Conservation (phyloP, 2,888 invertebrate genomes). For the Laothoe populi region DNA sequence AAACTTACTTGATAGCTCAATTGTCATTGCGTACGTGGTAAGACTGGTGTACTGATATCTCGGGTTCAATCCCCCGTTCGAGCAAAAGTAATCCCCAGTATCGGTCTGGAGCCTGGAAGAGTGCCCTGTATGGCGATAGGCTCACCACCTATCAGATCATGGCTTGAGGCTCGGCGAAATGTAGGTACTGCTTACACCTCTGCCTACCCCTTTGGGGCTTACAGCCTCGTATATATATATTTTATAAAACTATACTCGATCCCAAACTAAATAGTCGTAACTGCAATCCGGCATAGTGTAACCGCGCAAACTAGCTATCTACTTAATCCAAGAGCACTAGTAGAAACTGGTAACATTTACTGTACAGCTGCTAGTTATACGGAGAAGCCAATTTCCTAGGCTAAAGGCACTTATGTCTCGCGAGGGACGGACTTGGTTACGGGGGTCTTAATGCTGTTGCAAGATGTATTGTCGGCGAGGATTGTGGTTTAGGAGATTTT, state of each 20-base stretch:
- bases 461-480: not conserved
- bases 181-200: too few species aligned
- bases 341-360: conserved; percentile 28
- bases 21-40: too few species aligned
- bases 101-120: too few species aligned
- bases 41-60: too few species aligned
- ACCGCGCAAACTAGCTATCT: conserved; percentile 25
- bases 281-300: not conserved
- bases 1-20: too few species aligned
- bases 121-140: too few species aligned
- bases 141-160: too few species aligned
- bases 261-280: not conserved
- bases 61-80: too few species aligned
- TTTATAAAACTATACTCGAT: not conserved
- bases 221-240: not conserved
- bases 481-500: too few species aligned
- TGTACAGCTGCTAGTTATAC: conserved; percentile 11
- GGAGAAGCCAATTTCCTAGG: conserved; percentile 36
- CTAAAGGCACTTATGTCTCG: conserved; percentile 29
- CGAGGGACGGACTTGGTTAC: conserved; percentile 7
- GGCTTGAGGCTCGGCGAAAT: too few species aligned
- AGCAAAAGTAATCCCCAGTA: too few species aligned
- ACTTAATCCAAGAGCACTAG: conserved; percentile 27
- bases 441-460: not conserved
- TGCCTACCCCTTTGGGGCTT: too few species aligned